Evolutionary conservation across 2,113 vertebrate genomes (phyloP).

Genomic region (Chauna torquata): DNA sequence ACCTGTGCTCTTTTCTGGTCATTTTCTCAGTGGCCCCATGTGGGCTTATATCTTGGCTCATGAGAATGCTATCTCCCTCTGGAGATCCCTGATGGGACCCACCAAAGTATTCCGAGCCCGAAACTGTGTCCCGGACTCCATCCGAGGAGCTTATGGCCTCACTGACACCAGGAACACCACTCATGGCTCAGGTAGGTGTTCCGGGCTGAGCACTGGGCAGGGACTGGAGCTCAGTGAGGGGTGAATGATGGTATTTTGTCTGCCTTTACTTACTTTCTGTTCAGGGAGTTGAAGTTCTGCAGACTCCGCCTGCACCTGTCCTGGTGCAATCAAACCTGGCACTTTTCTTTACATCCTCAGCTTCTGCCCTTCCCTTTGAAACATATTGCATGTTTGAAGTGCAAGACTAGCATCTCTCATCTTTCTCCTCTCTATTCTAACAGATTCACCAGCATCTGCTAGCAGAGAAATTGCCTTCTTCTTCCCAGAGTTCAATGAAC

Average conservation of each 20-base stretch:
- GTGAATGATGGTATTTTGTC: neutral
- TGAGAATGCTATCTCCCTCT: conserved; percentile 84
- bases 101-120: conserved; percentile 91
- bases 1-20: neutral
- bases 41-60: conserved; percentile 91
- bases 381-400: fast-evolving
- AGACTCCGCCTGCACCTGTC: neutral
- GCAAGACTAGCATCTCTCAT: neutral
- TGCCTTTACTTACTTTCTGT: neutral
- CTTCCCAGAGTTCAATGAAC: conserved; percentile 87
- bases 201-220: neutral
- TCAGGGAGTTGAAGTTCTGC: neutral
- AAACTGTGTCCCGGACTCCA: conserved; percentile 79
- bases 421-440: neutral
- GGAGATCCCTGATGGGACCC: conserved; percentile 94
- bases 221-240: neutral
- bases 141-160: conserved; percentile 89
- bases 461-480: conserved; percentile 89
- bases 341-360: neutral
- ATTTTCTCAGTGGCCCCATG: conserved; percentile 86
- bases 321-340: fast-evolving
- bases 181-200: conserved; percentile 89
- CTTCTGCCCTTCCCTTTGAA: neutral
- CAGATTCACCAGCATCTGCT: conserved; percentile 89
- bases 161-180: conserved; percentile 95